Evolutionary conservation across 1,140 invertebrate genomes (phyloP).

Genomic region (Penaeus japonicus): DNA sequence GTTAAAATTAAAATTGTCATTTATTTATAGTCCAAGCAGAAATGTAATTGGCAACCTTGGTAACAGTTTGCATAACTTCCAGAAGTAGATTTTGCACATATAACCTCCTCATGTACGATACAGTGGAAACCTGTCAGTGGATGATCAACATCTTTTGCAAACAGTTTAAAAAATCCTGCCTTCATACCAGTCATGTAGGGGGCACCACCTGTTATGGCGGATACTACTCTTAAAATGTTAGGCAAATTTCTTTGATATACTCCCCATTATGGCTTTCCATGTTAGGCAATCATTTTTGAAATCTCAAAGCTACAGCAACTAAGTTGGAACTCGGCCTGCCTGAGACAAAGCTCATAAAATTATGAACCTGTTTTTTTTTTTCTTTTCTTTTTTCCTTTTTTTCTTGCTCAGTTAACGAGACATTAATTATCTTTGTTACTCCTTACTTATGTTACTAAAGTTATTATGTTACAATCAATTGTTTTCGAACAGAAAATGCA

Average conservation of each 20-base stretch:
- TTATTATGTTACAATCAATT: background rate
- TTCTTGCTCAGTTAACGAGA: background rate
- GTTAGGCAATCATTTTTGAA: slow-evolving; percentile 14
- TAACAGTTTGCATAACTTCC: background rate
- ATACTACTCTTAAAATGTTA: slow-evolving; percentile 7
- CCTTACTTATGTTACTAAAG: background rate
- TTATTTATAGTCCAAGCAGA: slow-evolving; percentile 60
- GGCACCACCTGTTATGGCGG: background rate
- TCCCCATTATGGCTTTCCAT: slow-evolving; percentile 2
- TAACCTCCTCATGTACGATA: slow-evolving; percentile 58
- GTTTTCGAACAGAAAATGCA: background rate
- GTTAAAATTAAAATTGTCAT: slow-evolving; percentile 60
- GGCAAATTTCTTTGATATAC: slow-evolving; percentile 3
- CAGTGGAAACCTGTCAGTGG: slow-evolving; percentile 60
- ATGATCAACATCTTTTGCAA: slow-evolving; percentile 60
- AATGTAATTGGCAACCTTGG: slow-evolving; percentile 53
- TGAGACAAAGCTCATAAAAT: background rate
- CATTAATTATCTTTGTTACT: background rate
- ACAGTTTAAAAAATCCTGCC: slow-evolving; percentile 4
- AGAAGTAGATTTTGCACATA: slow-evolving; percentile 53
- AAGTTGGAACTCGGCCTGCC: background rate
- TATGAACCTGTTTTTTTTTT: no score
- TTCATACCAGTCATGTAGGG: background rate
- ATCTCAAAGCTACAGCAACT: slow-evolving; percentile 24
- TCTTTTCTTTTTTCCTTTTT: background rate